Evolutionary conservation across 2,888 invertebrate genomes (phyloP), one percentile per base, ranked within the genome.

Genomic region (Leucozona laternaria): DNA sequence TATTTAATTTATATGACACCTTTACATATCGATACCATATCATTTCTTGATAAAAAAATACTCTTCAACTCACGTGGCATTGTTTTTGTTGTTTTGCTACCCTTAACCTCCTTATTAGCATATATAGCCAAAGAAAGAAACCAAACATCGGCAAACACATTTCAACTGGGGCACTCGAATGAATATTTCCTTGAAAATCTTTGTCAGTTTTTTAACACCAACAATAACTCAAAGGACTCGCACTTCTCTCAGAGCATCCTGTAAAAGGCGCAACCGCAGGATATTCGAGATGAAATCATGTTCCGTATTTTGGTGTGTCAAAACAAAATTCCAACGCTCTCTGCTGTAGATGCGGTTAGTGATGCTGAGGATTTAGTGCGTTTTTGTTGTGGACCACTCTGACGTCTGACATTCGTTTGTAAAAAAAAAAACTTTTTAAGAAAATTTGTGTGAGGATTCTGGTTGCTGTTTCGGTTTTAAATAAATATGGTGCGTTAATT

Each of bases 81-180:
- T 37, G 64, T 78, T 37, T 43, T 80, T 50, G 17, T 22, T 50
- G 20, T 17, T n/a, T n/a, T 58, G n/a, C 76, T 84, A 80, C 58
- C 80, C 84, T 80, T 80, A 84, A 84, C 84, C 84, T 75, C 75
- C 28, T 84, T 84, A 84, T 76, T 58, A 50, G 71, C 58, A 66
- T 62, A 66, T 62, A 60, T 64, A 53, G 48, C 57, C 48, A 57
- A 64, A 48, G 28, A 37, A 62, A 34, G 17, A 64, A 57, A 37
- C 34, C 4, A 48, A 50, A 73, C 34, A 50, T 28, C 25, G 8
- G 11, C 66, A 31, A 48, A 48, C 68, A 70, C 48, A 37, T 50
- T 70, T 40, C 79, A 70, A 70, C 55, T 64, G 48, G 62, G 40
- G 58, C 62, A 70, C 20, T 58, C 58, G 28, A 53, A 53, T 53